phyloP scores from a whole-genome alignment of 2,113 vertebrate species.

The Tapirus terrestris region DNA sequence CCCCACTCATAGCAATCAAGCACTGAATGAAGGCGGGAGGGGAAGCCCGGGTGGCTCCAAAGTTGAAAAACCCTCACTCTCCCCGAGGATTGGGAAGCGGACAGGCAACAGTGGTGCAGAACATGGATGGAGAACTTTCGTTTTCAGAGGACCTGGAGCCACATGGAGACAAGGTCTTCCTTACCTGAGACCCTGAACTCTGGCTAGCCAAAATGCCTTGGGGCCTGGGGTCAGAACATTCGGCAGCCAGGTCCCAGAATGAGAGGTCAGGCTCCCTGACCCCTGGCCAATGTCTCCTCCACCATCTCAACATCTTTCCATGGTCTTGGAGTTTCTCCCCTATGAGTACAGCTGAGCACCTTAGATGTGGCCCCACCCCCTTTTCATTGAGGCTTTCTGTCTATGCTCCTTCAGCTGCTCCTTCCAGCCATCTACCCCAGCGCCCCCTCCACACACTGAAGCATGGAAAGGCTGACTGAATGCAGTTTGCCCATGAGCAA shows the following conservation, averaged over 20 bases:
- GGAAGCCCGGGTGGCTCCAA: neutral
- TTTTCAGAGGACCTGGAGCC: neutral
- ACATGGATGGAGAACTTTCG: rapidly evolving
- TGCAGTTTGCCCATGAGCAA: neutral
- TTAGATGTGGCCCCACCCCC: neutral
- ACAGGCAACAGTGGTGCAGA: rapidly evolving
- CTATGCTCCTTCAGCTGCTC: neutral
- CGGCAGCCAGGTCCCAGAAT: neutral
- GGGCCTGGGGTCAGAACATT: neutral
- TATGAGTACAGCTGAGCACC: rapidly evolving
- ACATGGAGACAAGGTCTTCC: rapidly evolving
- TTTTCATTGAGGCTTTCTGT: neutral
- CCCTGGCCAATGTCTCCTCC: neutral
- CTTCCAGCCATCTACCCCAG: neutral
- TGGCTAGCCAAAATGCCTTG: neutral
- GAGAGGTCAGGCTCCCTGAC: neutral
- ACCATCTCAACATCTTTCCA: neutral
- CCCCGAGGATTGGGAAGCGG: rapidly evolving
- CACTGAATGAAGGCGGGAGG: neutral
- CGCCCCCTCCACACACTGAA: neutral
- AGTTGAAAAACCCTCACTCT: rapidly evolving
- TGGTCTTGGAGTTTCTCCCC: neutral
- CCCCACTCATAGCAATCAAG: neutral
- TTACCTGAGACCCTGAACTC: rapidly evolving
- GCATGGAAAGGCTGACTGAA: neutral